Percentiles rank a stretch among this genome's conserved stretches.
Conservation (phyloP, 2,797 vertebrate genomes). For the Cercopithecus petaurista region DNA sequence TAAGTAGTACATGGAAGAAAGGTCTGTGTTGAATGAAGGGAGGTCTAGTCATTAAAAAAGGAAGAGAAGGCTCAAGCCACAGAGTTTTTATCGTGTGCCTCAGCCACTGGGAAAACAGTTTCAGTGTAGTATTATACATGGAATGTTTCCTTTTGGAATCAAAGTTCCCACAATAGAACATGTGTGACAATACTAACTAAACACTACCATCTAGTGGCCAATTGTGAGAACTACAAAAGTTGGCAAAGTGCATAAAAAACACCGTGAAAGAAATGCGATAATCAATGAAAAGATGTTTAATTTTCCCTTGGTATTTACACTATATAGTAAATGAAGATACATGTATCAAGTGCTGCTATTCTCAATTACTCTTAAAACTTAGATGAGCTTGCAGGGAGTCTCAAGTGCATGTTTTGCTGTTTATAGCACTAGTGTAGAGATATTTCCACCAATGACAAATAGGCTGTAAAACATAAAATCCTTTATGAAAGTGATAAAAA, state of each 20-base stretch:
- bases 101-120: background rate
- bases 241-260: background rate
- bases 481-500: background rate
- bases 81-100: background rate
- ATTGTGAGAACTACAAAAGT: background rate
- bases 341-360: background rate
- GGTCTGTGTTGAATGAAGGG: background rate
- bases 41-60: background rate
- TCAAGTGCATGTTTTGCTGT: background rate
- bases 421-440: background rate
- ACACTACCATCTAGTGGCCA: conserved; percentile 72
- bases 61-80: background rate
- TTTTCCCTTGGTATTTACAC: background rate
- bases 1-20: background rate
- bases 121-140: background rate
- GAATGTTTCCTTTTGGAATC: background rate
- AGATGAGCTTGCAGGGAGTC: background rate
- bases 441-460: background rate
- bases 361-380: background rate
- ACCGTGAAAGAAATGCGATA: background rate
- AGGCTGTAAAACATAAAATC: background rate
- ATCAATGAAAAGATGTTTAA: background rate
- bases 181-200: conserved; percentile 29
- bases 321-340: background rate
- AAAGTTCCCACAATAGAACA: rapidly evolving